Evolutionary conservation across 2,113 vertebrate species (phyloP).

Genomic region (Phodopus roborovskii): DNA sequence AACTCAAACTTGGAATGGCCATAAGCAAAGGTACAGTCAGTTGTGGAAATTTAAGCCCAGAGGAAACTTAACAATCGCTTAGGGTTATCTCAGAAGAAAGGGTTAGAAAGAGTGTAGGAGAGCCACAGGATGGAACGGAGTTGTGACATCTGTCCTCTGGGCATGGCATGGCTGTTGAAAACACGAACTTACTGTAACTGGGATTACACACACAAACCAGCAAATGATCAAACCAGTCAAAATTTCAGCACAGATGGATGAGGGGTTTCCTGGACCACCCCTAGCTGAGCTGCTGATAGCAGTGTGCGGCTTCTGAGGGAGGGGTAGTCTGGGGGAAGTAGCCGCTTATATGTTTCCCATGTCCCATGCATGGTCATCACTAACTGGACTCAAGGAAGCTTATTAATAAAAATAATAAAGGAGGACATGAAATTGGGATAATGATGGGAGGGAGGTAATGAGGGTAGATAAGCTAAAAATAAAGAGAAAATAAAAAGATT

Average conservation of each 20-base stretch:
- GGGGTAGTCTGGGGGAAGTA: too few species aligned
- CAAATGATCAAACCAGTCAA: too few species aligned
- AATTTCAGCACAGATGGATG: not conserved
- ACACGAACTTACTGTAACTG: not conserved
- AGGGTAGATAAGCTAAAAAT: not conserved
- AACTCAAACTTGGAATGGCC: not conserved
- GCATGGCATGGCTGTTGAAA: not conserved
- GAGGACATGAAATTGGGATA: not conserved
- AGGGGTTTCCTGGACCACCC: not conserved
- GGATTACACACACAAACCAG: not conserved
- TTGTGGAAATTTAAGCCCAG: not conserved
- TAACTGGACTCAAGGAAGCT: not conserved
- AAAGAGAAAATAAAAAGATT: not conserved
- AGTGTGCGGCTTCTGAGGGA: not conserved
- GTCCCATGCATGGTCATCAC: not conserved
- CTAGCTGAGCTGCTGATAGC: not conserved
- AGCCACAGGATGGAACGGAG: not conserved
- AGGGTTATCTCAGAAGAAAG: not conserved
- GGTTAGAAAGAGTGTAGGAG: not conserved
- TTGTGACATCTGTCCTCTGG: not conserved
- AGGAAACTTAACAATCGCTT: not conserved
- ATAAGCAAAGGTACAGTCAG: not conserved
- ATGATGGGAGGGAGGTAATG: not conserved
- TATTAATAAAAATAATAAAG: not conserved
- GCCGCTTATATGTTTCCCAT: not conserved